Conservation (phyloP, 2,113 vertebrate species). For the Drymodes brunneopygia region DNA sequence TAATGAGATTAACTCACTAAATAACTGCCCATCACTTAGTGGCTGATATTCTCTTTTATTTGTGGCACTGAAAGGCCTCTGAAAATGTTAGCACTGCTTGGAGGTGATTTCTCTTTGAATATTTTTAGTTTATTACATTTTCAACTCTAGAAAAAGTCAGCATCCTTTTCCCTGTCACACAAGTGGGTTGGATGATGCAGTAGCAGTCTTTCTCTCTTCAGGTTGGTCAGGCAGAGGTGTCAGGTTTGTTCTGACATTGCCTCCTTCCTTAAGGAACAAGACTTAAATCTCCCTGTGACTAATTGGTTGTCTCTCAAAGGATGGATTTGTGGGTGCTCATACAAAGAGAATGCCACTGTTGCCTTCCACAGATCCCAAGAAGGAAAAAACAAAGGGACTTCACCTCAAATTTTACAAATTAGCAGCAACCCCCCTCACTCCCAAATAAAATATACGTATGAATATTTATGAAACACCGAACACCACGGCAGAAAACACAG, state of each 20-base stretch:
- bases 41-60: not conserved
- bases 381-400: not conserved
- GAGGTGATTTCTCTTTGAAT: not conserved
- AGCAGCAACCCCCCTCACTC: fast-evolving
- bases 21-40: conserved; percentile 1
- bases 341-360: not conserved
- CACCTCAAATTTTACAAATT: not conserved
- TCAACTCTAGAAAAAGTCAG: not conserved
- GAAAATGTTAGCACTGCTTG: not conserved
- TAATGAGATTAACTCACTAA: conserved; percentile 59
- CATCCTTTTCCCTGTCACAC: not conserved
- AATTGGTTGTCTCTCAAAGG: not conserved
- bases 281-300: not conserved
- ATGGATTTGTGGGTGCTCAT: not conserved
- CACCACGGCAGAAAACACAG: not conserved
- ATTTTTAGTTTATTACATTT: not conserved
- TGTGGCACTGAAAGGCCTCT: not conserved
- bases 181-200: not conserved
- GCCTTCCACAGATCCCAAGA: not conserved
- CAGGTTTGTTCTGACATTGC: not conserved
- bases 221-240: not conserved
- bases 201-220: not conserved
- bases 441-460: not conserved
- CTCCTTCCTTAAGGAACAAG: not conserved
- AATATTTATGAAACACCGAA: not conserved